These are phyloP conservation scores for Papilio protenor DNA, from an alignment of 2,888 invertebrate genomes.

Conservation along the genomic window DNA sequence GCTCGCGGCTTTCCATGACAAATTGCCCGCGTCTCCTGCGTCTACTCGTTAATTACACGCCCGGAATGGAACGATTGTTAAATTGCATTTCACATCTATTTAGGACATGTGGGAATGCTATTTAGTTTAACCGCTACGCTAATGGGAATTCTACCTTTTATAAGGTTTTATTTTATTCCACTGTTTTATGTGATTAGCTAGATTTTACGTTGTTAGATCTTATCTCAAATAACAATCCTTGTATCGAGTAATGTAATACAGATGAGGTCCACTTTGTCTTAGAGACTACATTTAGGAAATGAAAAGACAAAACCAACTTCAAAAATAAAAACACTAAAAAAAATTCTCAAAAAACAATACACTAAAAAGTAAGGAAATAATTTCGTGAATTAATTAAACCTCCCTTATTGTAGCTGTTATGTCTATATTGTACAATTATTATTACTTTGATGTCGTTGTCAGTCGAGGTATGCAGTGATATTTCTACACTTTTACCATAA, in stretches of 20 bases:
- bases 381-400: too few species aligned
- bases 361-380: too few species aligned
- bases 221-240: neutral
- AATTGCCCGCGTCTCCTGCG: constrained; percentile 66
- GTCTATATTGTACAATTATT: too few species aligned
- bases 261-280: neutral
- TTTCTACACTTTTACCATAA: too few species aligned
- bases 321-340: too few species aligned
- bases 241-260: neutral
- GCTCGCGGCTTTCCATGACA: constrained; percentile 58
- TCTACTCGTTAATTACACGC: constrained; percentile 68
- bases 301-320: too few species aligned
- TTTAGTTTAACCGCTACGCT: constrained; percentile 44
- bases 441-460: too few species aligned
- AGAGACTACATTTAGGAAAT: neutral
- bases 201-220: neutral
- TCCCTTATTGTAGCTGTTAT: too few species aligned
- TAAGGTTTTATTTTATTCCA: constrained; percentile 18
- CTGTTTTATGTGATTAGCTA: constrained; percentile 16
- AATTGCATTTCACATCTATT: constrained; percentile 58
- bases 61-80: constrained; percentile 67
- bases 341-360: too few species aligned
- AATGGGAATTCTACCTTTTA: constrained; percentile 39
- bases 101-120: constrained; percentile 44
- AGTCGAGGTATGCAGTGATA: too few species aligned